A percentile compares a stretch with the other conserved stretches of the same genome.
These are phyloP conservation scores for Patella caerulea DNA, from an alignment of 2,888 invertebrate genomes.

Conservation along the genomic window DNA sequence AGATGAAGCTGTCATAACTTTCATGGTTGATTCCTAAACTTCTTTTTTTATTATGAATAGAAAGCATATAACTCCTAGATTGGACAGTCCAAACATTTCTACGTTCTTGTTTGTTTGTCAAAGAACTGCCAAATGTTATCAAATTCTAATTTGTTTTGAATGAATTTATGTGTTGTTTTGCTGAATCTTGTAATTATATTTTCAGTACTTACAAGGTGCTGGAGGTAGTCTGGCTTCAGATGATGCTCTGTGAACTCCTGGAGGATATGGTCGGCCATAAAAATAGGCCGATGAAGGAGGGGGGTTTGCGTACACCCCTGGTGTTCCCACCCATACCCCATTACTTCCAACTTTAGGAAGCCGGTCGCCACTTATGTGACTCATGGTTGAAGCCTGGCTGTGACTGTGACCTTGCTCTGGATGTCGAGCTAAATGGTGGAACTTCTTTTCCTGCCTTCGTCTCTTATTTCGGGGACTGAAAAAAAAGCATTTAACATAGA, in stretches of 20 bases:
- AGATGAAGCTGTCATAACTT: too few relatives aligned
- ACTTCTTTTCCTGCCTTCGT: conserved; percentile 28
- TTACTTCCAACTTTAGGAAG: conserved; percentile 51
- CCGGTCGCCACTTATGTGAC: conserved; percentile 21
- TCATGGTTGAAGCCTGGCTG: conserved; percentile 38
- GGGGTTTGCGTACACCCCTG: conserved; percentile 46
- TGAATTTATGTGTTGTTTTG: too few relatives aligned
- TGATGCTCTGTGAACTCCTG: not conserved
- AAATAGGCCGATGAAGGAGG: conserved; percentile 46
- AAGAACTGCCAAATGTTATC: too few relatives aligned
- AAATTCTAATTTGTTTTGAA: too few relatives aligned
- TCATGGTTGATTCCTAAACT: too few relatives aligned
- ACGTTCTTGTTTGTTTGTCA: too few relatives aligned
- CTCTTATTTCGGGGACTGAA: conserved; percentile 26
- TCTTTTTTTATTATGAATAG: too few relatives aligned
- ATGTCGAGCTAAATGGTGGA: conserved; percentile 18
- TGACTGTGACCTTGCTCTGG: conserved; percentile 31
- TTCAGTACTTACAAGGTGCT: too few relatives aligned
- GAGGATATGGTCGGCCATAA: conserved; percentile 27
- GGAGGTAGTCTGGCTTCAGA: too few relatives aligned
- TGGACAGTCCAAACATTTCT: too few relatives aligned
- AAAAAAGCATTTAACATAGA: not conserved
- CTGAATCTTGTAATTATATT: too few relatives aligned
- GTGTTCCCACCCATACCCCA: conserved; percentile 55
- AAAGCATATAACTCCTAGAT: too few relatives aligned